Evolutionary conservation across 2,888 invertebrate species (phyloP).

Genomic region (Drosophila histrio): DNA sequence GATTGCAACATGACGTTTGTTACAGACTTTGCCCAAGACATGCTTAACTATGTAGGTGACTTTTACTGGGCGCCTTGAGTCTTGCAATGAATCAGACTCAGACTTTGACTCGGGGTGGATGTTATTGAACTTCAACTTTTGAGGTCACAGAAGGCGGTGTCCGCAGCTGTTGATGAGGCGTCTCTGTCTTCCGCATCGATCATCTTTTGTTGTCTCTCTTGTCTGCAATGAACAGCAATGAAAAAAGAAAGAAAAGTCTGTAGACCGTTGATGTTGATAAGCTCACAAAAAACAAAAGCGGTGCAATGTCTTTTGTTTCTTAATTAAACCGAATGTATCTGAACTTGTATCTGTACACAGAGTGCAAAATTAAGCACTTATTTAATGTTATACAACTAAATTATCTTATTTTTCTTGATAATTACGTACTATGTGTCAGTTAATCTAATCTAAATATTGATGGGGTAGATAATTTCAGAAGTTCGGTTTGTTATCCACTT

Average conservation of each 20-base stretch:
- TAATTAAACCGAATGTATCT: constrained; percentile 24
- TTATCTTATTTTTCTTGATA: too few relatives aligned
- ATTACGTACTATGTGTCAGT: too few relatives aligned
- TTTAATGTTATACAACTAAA: too few relatives aligned
- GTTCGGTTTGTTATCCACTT: too few relatives aligned
- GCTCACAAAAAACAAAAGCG: constrained; percentile 5
- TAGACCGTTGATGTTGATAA: constrained; percentile 23
- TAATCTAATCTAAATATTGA: too few relatives aligned
- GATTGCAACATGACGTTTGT: not conserved
- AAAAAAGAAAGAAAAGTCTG: not conserved
- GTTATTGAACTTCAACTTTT: constrained; percentile 47
- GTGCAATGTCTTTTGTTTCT: constrained; percentile 22
- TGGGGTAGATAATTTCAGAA: too few relatives aligned
- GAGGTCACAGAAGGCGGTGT: constrained; percentile 19
- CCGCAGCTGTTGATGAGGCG: not conserved
- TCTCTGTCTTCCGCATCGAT: constrained; percentile 10
- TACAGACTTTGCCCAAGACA: not conserved
- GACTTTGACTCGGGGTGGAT: constrained; percentile 11
- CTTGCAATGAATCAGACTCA: constrained; percentile 27
- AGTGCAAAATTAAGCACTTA: too few relatives aligned
- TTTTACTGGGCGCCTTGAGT: not conserved
- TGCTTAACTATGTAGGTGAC: constrained; percentile 1
- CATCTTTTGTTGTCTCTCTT: constrained; percentile 26
- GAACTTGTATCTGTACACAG: not conserved
- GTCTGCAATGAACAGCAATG: not conserved